Evolutionary conservation across 2,888 invertebrate species (phyloP).

Genomic region (Coecobrya sp.): DNA sequence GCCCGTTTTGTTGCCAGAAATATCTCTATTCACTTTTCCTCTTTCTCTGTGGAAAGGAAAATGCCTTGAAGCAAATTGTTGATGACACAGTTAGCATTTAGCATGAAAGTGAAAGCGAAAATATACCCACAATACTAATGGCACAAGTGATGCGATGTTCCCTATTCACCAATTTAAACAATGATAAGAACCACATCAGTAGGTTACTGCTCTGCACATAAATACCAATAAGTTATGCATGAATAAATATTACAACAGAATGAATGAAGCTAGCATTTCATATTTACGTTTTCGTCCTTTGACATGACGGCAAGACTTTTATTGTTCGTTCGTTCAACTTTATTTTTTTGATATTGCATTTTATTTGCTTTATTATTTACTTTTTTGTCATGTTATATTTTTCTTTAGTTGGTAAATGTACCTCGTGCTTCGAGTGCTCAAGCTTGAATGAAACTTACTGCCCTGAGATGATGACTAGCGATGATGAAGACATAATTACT

Average conservation of each 20-base stretch:
- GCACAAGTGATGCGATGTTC: slow-evolving; percentile 26
- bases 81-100: slow-evolving; percentile 45
- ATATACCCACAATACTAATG: slow-evolving; percentile 11
- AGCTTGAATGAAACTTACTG: slow-evolving; percentile 85
- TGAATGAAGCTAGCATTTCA: not conserved
- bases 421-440: slow-evolving; percentile 84
- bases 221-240: not conserved
- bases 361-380: slow-evolving; percentile 11
- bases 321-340: slow-evolving; percentile 22
- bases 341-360: not conserved
- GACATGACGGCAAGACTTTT: not conserved
- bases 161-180: not conserved
- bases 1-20: slow-evolving; percentile 18
- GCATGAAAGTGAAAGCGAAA: slow-evolving; percentile 20
- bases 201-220: not conserved
- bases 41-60: not conserved
- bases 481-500: slow-evolving; percentile 84
- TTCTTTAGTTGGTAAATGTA: slow-evolving; percentile 67
- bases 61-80: slow-evolving; percentile 48
- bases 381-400: slow-evolving; percentile 19
- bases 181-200: not conserved
- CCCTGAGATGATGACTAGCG: slow-evolving; percentile 83
- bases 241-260: not conserved
- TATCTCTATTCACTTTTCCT: not conserved
- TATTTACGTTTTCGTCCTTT: slow-evolving; percentile 13